Evolutionary conservation across 2,888 invertebrate species (phyloP).

Genomic region (Stenchaetothrips biformis): DNA sequence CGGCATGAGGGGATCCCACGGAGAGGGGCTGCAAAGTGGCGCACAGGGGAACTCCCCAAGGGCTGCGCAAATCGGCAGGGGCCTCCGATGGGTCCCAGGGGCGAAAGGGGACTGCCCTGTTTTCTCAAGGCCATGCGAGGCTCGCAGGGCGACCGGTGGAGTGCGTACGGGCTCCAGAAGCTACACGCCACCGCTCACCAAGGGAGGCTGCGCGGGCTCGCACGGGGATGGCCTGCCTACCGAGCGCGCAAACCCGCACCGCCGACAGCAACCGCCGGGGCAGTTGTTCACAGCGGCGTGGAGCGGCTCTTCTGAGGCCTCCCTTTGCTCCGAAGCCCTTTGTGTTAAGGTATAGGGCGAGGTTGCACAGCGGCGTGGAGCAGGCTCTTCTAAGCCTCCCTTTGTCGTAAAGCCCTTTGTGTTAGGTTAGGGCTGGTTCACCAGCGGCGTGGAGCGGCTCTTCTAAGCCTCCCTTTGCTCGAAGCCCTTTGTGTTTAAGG

Average conservation of each 20-base stretch:
- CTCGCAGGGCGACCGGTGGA: neutral
- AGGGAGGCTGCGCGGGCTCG: slow-evolving; percentile 3
- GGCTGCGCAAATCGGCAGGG: neutral
- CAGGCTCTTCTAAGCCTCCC: no score
- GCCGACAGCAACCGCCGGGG: neutral
- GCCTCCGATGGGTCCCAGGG: neutral
- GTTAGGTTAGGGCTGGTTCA: no score
- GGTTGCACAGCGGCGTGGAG: no score
- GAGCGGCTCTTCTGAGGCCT: no score
- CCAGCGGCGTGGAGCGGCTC: no score
- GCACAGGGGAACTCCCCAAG: neutral
- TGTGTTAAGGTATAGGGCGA: no score
- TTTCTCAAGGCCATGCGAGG: neutral
- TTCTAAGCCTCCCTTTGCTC: no score
- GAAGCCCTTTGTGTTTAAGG: no score
- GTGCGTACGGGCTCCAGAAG: neutral
- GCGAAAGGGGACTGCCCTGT: neutral
- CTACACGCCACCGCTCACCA: neutral
- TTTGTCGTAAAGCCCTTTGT: no score
- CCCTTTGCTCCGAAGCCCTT: no score
- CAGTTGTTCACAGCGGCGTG: no score
- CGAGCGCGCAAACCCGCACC: neutral
- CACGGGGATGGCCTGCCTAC: slow-evolving; percentile 1
- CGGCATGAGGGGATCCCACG: neutral
- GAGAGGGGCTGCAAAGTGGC: neutral